Evolutionary conservation across 2,888 invertebrate genomes (phyloP).

Genomic region (Liodrosophila aerea): DNA sequence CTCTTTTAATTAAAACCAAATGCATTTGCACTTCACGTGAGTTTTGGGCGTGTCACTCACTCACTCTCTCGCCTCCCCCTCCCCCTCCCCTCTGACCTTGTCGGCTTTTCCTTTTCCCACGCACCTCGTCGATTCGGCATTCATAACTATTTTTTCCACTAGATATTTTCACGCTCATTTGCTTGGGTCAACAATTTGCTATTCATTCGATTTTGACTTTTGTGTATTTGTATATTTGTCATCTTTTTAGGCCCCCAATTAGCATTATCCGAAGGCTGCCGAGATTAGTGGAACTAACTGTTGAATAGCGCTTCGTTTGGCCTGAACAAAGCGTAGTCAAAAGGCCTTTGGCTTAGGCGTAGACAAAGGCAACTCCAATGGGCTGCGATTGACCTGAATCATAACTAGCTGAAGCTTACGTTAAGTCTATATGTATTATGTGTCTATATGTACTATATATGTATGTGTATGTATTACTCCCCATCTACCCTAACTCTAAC

Average conservation of each 20-base stretch:
- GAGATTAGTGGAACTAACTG: slow-evolving; percentile 7
- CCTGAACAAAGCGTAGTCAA: slow-evolving; percentile 8
- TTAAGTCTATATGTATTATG: no score
- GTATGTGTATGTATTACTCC: no score
- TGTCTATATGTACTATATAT: no score
- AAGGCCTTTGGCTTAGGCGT: no score
- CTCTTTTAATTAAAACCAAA: slow-evolving; percentile 66
- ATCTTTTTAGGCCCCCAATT: slow-evolving; percentile 41
- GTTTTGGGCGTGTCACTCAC: slow-evolving; percentile 44
- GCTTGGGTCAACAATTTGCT: slow-evolving; percentile 38
- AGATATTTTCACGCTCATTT: slow-evolving; percentile 54
- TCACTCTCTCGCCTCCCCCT: slow-evolving; percentile 19
- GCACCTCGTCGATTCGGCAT: slow-evolving; percentile 25
- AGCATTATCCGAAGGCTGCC: slow-evolving; percentile 50
- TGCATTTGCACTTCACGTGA: slow-evolving; percentile 54
- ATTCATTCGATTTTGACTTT: slow-evolving; percentile 16
- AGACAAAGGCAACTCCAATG: neutral
- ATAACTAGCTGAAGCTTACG: no score
- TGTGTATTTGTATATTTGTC: slow-evolving; percentile 40
- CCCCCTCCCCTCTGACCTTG: slow-evolving; percentile 29
- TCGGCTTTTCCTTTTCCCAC: slow-evolving; percentile 45
- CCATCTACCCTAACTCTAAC: no score
- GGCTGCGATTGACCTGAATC: neutral
- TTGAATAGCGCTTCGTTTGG: slow-evolving; percentile 28
- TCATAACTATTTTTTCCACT: slow-evolving; percentile 9